Evolutionary conservation across 2,888 invertebrate genomes (phyloP).

Genomic region (Agrilus mali): DNA sequence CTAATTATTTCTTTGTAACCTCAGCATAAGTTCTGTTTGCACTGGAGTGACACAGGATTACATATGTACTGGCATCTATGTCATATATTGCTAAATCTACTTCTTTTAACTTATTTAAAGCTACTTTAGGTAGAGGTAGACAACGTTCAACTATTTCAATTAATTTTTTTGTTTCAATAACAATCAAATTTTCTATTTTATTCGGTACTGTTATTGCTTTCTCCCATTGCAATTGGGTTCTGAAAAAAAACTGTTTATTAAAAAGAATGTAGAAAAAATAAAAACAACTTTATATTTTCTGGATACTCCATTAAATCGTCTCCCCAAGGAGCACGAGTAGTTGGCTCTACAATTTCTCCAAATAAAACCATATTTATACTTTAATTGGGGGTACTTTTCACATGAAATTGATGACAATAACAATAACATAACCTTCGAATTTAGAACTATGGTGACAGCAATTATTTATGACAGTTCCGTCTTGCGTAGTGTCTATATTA

Average conservation of each 20-base stretch:
- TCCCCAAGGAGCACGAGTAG: constrained; percentile 27
- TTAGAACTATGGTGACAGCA: too few relatives aligned
- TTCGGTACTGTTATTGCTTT: constrained; percentile 1
- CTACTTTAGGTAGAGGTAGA: constrained; percentile 7
- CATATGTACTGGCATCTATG: constrained; percentile 5
- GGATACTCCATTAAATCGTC: constrained; percentile 26
- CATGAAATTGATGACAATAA: too few relatives aligned
- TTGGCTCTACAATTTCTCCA: constrained; percentile 32
- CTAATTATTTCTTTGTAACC: constrained; percentile 1
- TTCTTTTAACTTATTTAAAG: constrained; percentile 9
- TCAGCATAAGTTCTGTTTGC: constrained; percentile 1
- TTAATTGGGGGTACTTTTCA: too few relatives aligned
- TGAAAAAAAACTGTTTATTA: not conserved
- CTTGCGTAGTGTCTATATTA: not conserved
- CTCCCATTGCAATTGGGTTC: constrained; percentile 7
- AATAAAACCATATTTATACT: constrained; percentile 21
- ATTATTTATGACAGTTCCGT: constrained; percentile 1
- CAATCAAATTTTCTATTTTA: constrained; percentile 9
- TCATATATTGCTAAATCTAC: constrained; percentile 13
- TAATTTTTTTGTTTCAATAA: constrained; percentile 14
- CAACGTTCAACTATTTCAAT: constrained; percentile 13
- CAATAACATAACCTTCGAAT: too few relatives aligned
- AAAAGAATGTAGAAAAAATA: not conserved
- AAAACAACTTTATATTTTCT: constrained; percentile 12
- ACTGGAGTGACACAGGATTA: constrained; percentile 5